Percentiles rank a stretch among this genome's conserved stretches.
These are phyloP conservation scores for Oxyteleia sp. DNA, from an alignment of 2,888 invertebrate species.

Conservation along the genomic window DNA sequence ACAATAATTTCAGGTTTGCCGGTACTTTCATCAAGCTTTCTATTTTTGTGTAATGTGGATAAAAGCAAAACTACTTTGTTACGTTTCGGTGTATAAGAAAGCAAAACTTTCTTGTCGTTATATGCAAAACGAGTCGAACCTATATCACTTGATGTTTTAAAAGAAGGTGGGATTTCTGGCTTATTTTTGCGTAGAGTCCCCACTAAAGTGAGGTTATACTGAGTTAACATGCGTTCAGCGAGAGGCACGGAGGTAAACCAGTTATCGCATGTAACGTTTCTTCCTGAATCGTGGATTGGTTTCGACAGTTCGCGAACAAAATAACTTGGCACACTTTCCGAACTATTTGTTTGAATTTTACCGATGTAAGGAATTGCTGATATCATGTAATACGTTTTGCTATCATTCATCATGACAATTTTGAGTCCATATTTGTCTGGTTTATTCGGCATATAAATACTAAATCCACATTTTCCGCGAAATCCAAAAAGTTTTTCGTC, in stretches of 20 bases:
- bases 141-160: not conserved
- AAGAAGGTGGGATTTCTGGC: not conserved
- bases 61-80: conserved; percentile 48
- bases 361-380: conserved; percentile 47
- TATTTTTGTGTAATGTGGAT: conserved; percentile 7
- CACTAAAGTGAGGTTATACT: conserved; percentile 1
- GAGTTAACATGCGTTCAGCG: not conserved
- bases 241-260: not conserved
- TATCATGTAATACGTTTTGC: conserved; percentile 47
- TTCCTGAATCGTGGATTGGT: not conserved
- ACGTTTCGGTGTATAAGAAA: conserved; percentile 38
- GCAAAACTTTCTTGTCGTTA: not conserved
- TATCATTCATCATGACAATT: conserved; percentile 45
- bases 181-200: conserved; percentile 8
- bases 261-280: not conserved
- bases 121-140: conserved; percentile 1
- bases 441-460: conserved; percentile 31
- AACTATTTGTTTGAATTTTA: not conserved
- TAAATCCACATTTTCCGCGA: conserved; percentile 71
- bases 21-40: conserved; percentile 10
- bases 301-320: not conserved
- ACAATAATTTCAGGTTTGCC: conserved; percentile 72
- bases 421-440: no score
- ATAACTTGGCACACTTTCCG: conserved; percentile 10
- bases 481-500: conserved; percentile 76